These are phyloP conservation scores for Sesia apiformis DNA, from an alignment of 2,888 invertebrate species.

Conservation along the genomic window DNA sequence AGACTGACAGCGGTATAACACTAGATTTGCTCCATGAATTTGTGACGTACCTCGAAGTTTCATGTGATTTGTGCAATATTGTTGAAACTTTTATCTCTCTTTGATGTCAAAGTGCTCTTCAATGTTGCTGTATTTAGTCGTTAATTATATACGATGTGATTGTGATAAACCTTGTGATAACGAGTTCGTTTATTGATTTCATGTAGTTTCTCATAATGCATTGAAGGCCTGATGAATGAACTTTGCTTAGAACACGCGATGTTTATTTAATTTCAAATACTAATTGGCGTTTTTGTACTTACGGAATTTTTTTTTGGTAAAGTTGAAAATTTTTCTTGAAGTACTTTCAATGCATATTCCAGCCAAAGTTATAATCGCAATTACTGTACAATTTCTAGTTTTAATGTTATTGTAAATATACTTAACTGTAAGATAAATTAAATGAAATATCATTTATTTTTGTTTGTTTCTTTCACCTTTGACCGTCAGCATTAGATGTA, in stretches of 20 bases:
- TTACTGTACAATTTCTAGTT: not conserved
- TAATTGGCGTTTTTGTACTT: constrained; percentile 64
- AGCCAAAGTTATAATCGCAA: not conserved
- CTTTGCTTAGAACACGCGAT: constrained; percentile 69
- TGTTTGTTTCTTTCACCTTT: too few species aligned
- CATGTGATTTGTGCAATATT: not conserved
- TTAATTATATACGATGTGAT: not conserved
- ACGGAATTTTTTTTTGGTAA: constrained; percentile 18
- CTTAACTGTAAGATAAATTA: too few species aligned
- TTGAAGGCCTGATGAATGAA: constrained; percentile 37
- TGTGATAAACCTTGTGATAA: constrained; percentile 63
- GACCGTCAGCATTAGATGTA: too few species aligned
- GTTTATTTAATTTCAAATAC: constrained; percentile 27
- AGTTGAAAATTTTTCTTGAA: constrained; percentile 10
- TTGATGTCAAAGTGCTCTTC: not conserved
- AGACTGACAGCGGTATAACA: too few species aligned
- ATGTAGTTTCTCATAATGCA: constrained; percentile 38
- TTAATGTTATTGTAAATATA: too few species aligned
- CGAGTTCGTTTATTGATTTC: constrained; percentile 32
- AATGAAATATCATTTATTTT: too few species aligned
- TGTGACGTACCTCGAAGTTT: not conserved
- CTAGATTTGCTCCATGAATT: not conserved
- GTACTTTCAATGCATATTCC: not conserved
- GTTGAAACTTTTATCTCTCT: not conserved
- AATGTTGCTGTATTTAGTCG: not conserved